A percentile compares a stretch with the other conserved stretches of the same genome.
phyloP scores from a whole-genome alignment of 2,797 vertebrate species.

The Dipus sagitta region DNA sequence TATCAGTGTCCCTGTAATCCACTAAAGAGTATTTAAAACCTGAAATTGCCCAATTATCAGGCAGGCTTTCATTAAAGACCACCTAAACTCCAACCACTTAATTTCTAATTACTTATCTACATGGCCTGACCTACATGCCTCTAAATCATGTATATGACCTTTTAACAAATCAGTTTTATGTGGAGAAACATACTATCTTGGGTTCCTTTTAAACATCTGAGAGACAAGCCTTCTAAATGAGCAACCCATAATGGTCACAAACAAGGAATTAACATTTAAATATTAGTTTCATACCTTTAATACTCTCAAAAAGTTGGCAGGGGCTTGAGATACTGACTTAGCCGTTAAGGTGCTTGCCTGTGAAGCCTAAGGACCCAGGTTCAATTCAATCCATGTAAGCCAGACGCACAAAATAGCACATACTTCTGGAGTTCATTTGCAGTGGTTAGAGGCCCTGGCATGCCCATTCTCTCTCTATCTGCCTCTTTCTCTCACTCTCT shows the following conservation, averaged over 20 bases:
- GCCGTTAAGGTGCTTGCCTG: too few species aligned
- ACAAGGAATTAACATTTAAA: constrained; percentile 83
- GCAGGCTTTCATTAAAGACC: constrained; percentile 24
- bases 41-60: constrained; percentile 22
- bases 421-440: too few species aligned
- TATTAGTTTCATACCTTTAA: constrained; percentile 66
- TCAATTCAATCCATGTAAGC: too few species aligned
- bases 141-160: constrained; percentile 78
- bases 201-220: constrained; percentile 72
- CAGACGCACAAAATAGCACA: too few species aligned
- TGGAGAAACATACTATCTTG: constrained; percentile 63
- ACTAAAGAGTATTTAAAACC: constrained; percentile 5
- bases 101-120: constrained; percentile 63
- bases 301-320: background rate
- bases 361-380: too few species aligned
- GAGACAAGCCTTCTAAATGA: constrained; percentile 81
- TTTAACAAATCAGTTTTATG: constrained; percentile 75
- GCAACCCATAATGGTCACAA: constrained; percentile 83
- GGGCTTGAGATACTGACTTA: too few species aligned
- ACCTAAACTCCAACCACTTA: constrained; percentile 48
- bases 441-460: too few species aligned
- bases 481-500: too few species aligned
- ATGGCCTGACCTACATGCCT: constrained; percentile 34
- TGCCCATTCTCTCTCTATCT: too few species aligned
- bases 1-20: background rate